Conservation (phyloP, 2,113 vertebrate species). For the Leptocoma aspasia region DNA sequence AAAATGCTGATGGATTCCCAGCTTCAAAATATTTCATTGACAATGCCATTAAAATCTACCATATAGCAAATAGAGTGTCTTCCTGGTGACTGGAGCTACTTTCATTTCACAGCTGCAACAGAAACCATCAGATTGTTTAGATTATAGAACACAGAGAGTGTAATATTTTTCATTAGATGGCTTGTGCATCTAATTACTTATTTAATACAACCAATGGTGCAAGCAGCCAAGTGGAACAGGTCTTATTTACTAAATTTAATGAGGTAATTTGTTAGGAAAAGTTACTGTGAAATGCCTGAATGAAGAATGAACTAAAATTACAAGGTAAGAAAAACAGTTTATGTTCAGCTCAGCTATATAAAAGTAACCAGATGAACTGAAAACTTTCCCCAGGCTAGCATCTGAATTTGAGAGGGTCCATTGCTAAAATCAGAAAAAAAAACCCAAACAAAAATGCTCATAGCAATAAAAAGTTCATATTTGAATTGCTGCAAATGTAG, state of each 20-base stretch:
- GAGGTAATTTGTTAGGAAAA: constrained; percentile 17
- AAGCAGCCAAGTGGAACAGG: constrained; percentile 24
- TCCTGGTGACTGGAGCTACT: neutral
- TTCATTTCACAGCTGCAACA: neutral
- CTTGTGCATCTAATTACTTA: constrained; percentile 10
- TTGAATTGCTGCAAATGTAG: neutral
- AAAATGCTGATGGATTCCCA: neutral
- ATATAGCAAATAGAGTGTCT: neutral
- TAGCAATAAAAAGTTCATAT: neutral
- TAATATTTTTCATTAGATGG: neutral
- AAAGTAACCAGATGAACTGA: neutral
- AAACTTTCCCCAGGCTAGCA: neutral
- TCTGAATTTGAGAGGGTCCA: neutral
- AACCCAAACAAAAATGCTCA: neutral
- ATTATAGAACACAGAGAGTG: neutral
- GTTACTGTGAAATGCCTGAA: neutral
- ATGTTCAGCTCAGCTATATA: neutral
- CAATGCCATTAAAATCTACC: neutral
- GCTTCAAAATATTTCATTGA: neutral
- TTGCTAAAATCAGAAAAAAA: neutral
- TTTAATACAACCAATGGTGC: neutral
- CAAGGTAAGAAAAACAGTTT: neutral
- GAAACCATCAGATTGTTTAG: neutral
- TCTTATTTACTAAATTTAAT: constrained; percentile 33
- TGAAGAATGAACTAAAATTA: neutral